phyloP scores from a whole-genome alignment of 2,888 invertebrate species.

The Nezara viridula region DNA sequence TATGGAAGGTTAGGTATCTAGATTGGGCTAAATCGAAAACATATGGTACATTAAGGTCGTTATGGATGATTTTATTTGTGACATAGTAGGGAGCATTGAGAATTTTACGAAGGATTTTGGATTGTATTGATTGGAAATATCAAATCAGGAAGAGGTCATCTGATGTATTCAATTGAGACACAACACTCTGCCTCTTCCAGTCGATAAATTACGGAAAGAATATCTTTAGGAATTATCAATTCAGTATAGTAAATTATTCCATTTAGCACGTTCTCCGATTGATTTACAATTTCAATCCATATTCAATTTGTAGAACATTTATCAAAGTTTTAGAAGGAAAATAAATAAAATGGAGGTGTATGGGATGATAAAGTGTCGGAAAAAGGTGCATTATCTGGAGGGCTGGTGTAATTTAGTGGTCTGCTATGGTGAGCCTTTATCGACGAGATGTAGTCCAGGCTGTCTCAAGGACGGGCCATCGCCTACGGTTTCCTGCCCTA shows the following conservation, averaged over 20 bases:
- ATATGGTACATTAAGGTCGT: too few relatives aligned
- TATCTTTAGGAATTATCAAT: constrained; percentile 6
- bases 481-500: constrained; percentile 52
- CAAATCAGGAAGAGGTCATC: background rate
- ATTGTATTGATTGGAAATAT: too few relatives aligned
- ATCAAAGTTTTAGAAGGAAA: constrained; percentile 42
- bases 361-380: constrained; percentile 51
- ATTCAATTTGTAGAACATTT: constrained; percentile 54
- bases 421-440: constrained; percentile 13
- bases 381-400: constrained; percentile 55
- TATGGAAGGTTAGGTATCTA: too few relatives aligned
- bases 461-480: constrained; percentile 50
- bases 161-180: constrained; percentile 20
- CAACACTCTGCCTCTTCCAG: background rate
- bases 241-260: constrained; percentile 35
- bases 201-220: constrained; percentile 34
- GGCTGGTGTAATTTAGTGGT: constrained; percentile 49
- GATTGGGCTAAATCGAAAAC: too few relatives aligned
- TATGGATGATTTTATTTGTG: too few relatives aligned
- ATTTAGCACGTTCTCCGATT: constrained; percentile 26
- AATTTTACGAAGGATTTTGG: too few relatives aligned
- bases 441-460: constrained; percentile 33
- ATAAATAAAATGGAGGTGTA: constrained; percentile 25
- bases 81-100: too few relatives aligned
- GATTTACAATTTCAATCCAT: constrained; percentile 56